A percentile compares a stretch with the other conserved stretches of the same genome.
Evolutionary conservation across 2,888 invertebrate species (phyloP).

Genomic region (Eulithis prunata): DNA sequence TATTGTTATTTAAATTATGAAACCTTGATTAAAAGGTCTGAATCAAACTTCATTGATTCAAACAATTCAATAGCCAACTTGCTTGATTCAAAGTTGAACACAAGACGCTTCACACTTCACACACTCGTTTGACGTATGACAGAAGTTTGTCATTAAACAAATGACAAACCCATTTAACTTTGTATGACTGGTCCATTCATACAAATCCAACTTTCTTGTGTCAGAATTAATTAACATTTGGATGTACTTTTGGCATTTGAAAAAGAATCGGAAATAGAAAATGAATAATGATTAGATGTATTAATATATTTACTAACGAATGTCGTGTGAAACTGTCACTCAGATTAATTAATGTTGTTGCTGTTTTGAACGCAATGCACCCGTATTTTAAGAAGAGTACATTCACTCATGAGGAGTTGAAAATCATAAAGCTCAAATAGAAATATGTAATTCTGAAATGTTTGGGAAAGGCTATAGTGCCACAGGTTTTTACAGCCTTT

Average conservation of each 20-base stretch:
- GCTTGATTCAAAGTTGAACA: too few relatives aligned
- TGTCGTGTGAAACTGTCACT: conserved; percentile 77
- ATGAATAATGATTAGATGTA: conserved; percentile 70
- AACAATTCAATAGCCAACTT: too few relatives aligned
- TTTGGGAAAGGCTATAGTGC: too few relatives aligned
- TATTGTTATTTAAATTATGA: too few relatives aligned
- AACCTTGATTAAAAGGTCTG: too few relatives aligned
- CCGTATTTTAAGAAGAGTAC: not conserved
- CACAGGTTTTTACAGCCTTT: too few relatives aligned
- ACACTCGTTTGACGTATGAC: not conserved
- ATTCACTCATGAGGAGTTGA: not conserved
- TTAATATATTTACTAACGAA: conserved; percentile 49
- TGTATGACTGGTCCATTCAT: conserved; percentile 51
- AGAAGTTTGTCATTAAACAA: conserved; percentile 24
- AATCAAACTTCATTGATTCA: too few relatives aligned
- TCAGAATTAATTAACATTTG: conserved; percentile 74
- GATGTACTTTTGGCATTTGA: conserved; percentile 73
- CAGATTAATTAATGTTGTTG: conserved; percentile 65
- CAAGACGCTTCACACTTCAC: not conserved
- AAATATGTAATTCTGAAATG: too few relatives aligned
- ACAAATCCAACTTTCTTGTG: conserved; percentile 62
- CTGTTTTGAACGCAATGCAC: conserved; percentile 18
- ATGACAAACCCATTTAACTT: conserved; percentile 58
- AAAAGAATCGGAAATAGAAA: conserved; percentile 79
- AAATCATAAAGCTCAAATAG: too few relatives aligned